Evolutionary conservation across 2,888 invertebrate genomes (phyloP), one percentile per base, ranked within the genome.

Genomic region (Volucella bombylans): DNA sequence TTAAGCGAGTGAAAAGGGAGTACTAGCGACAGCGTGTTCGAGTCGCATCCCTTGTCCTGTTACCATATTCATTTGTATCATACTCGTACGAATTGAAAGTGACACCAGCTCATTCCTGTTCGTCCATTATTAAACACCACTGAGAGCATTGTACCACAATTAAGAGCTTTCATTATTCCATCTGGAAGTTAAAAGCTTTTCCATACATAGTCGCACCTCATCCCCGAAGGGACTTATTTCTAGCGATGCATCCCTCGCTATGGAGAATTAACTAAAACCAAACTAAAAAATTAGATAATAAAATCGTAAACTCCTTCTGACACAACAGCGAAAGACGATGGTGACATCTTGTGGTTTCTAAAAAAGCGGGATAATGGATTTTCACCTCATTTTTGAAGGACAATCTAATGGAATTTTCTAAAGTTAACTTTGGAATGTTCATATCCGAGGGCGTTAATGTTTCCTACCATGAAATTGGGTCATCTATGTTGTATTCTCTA

Each of bases 401-500:
- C 15, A 67, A 47, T 11, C 8, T 18, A 49, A 43, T 57, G 45
- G 57, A 41, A 55, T 59, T 41, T 69, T 18, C 50, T 62, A 23
- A n/a, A 49, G 52, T 57, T 11, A 41, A 54, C 72, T 83, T 59
- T 65, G 59, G 68, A 64, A 61, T 80, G 80, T 74, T 64, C 74
- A 69, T 74, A 61, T 68, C 76, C 81, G 76, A 55, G 64, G 67
- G 74, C 68, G 68, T 68, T 50, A 67, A 50, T 65, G 68, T 15
- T 69, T 65, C 71, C 65, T 52, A 77, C 71, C 65, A 41, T 39
- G 49, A 52, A 83, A 83, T 76, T 69, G 67, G 83, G 83, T 80
- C 80, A 83, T 80, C 65, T 61, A 67, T 67, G 68, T 80, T 83
- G 69, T 76, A 83, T 76, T 76, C 74, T 71, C 62, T 74, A 80